phyloP scores from a whole-genome alignment of 2,797 vertebrate genomes.

The Sebastolobus alascanus region DNA sequence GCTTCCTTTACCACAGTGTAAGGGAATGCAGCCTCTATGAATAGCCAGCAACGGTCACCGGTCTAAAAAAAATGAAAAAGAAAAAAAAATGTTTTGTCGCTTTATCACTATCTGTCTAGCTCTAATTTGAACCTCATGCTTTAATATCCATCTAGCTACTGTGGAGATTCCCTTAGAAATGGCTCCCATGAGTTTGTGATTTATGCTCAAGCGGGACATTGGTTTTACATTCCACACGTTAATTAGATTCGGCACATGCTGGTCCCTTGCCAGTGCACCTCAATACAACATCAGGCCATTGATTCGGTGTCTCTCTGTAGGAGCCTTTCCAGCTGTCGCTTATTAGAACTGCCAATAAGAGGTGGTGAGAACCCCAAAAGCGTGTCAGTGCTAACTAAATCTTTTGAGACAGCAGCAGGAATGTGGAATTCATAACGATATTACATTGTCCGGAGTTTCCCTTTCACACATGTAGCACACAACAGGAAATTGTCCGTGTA shows the following conservation, averaged over 20 bases:
- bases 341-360: constrained; percentile 21
- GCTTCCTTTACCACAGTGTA: constrained; percentile 61
- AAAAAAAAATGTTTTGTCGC: constrained; percentile 5
- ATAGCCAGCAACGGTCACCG: constrained; percentile 43
- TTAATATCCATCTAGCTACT: constrained; percentile 49
- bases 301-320: constrained; percentile 9
- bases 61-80: neutral
- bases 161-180: constrained; percentile 22
- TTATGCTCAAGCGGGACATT: constrained; percentile 28
- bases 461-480: neutral
- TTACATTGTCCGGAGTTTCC: neutral
- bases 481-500: neutral
- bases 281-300: constrained; percentile 3
- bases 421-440: constrained; percentile 17
- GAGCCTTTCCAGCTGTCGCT: constrained; percentile 29
- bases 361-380: constrained; percentile 19
- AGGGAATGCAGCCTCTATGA: constrained; percentile 54
- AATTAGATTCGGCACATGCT: constrained; percentile 38
- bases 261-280: constrained; percentile 1
- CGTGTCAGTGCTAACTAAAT: neutral
- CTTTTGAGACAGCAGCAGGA: neutral
- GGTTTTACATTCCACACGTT: constrained; percentile 51
- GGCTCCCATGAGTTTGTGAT: constrained; percentile 47
- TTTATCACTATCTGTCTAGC: constrained; percentile 39
- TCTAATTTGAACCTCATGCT: constrained; percentile 71